Evolutionary conservation across 2,113 vertebrate species (phyloP).

Genomic region (Elephas maximus): DNA sequence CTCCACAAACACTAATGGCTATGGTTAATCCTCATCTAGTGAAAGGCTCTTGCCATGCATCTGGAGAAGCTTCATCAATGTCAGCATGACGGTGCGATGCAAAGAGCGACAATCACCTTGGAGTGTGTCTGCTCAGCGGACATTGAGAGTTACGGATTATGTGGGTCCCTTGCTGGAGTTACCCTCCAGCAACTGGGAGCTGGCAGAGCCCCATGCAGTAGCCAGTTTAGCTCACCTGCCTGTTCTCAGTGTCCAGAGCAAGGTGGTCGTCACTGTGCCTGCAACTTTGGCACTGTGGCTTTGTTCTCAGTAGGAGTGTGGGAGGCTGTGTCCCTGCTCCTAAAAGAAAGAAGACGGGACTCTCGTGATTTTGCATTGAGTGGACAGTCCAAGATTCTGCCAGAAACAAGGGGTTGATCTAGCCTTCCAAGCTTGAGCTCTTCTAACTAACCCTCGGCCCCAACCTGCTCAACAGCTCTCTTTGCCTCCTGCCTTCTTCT

Average conservation of each 20-base stretch:
- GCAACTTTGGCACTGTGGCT: background rate
- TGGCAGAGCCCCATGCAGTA: fast-evolving
- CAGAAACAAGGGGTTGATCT: background rate
- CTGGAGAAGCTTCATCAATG: background rate
- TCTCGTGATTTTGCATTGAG: background rate
- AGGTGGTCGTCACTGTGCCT: too few relatives aligned
- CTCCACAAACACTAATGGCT: background rate
- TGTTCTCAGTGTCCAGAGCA: background rate
- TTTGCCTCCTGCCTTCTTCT: background rate
- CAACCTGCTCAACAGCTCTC: fast-evolving
- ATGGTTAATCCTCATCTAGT: background rate
- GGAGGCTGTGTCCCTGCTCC: background rate
- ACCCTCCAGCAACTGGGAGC: background rate
- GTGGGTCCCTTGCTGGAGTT: background rate
- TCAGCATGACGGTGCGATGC: background rate
- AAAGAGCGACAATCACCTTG: background rate
- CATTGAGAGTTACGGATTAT: background rate
- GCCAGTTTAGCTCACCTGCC: background rate
- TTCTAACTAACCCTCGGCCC: background rate
- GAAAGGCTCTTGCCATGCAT: background rate
- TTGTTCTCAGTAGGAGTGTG: fast-evolving
- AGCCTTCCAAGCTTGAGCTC: background rate
- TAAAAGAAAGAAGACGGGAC: background rate
- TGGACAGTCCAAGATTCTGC: background rate
- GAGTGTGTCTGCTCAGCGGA: background rate